Conservation (phyloP, 2,113 vertebrate species). For the Thunnus thynnus region DNA sequence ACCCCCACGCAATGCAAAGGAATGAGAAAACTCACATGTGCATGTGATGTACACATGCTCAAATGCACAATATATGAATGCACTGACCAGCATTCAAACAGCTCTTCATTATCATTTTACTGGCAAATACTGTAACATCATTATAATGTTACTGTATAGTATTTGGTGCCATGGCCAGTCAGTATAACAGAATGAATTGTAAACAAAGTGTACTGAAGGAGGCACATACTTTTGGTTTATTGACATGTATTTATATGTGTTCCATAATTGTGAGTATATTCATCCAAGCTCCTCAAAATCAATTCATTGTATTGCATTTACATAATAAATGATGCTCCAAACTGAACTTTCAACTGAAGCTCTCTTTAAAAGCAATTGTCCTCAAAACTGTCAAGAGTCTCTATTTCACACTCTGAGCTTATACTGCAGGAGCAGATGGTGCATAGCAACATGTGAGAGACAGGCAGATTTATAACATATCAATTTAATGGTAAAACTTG, state of each 20-base stretch:
- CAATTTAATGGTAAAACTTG: constrained; percentile 31
- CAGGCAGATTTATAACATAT: constrained; percentile 64
- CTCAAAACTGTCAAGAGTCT: constrained; percentile 44
- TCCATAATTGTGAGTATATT: background rate
- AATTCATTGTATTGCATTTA: background rate
- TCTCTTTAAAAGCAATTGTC: constrained; percentile 69
- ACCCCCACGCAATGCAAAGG: background rate
- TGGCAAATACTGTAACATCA: background rate
- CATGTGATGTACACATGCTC: background rate
- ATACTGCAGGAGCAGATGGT: constrained; percentile 44
- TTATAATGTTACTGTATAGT: background rate
- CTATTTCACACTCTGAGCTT: constrained; percentile 63
- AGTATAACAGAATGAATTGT: constrained; percentile 1
- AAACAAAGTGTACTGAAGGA: background rate
- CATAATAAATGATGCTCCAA: constrained; percentile 8
- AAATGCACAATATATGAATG: constrained; percentile 3
- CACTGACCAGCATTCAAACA: background rate
- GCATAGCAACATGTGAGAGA: constrained; percentile 52
- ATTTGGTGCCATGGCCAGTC: background rate
- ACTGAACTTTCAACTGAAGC: constrained; percentile 64
- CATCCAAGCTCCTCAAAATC: constrained; percentile 1
- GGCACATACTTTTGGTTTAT: constrained; percentile 7
- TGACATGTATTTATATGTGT: background rate
- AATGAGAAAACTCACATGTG: background rate
- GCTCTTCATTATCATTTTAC: background rate